phyloP scores from a whole-genome alignment of 2,888 invertebrate species.

The Matsumyia berberina region DNA sequence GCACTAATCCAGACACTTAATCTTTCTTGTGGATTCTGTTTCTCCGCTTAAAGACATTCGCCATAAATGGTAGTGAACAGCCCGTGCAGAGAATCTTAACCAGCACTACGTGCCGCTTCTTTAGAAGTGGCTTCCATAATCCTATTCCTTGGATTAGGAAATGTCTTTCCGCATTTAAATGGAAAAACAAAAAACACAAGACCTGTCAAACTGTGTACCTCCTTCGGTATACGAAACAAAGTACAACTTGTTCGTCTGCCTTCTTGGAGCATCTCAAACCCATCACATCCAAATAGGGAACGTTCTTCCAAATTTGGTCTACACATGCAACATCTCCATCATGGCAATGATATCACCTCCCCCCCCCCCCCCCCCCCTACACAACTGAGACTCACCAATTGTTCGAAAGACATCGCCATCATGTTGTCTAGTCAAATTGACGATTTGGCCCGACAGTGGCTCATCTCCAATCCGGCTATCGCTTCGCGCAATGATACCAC shows the following conservation, averaged over 20 bases:
- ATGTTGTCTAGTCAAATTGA: constrained; percentile 84
- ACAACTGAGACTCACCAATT: constrained; percentile 80
- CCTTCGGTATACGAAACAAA: constrained; percentile 15
- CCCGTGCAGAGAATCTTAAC: background rate
- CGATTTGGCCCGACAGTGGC: constrained; percentile 80
- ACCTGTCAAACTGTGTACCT: background rate
- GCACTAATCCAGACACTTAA: too few species aligned
- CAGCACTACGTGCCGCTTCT: background rate
- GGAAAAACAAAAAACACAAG: constrained; percentile 7
- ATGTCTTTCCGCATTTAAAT: constrained; percentile 27
- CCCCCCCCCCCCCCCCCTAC: too few species aligned
- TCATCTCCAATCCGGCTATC: constrained; percentile 80
- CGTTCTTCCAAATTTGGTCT: constrained; percentile 55
- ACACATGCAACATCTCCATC: constrained; percentile 72
- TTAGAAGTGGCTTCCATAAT: constrained; percentile 4
- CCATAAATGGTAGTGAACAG: constrained; percentile 10
- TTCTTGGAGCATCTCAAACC: constrained; percentile 26
- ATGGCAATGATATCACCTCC: constrained; percentile 6
- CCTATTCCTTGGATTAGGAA: constrained; percentile 37
- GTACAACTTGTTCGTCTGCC: constrained; percentile 44
- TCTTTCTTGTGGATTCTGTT: background rate
- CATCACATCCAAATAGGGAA: constrained; percentile 44
- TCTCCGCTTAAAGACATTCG: background rate
- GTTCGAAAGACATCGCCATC: constrained; percentile 84
- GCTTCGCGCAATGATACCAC: constrained; percentile 33